Base-by-base conservation (phyloP, 1,140 invertebrate species). In the Metopolophium dirhodum region DNA sequence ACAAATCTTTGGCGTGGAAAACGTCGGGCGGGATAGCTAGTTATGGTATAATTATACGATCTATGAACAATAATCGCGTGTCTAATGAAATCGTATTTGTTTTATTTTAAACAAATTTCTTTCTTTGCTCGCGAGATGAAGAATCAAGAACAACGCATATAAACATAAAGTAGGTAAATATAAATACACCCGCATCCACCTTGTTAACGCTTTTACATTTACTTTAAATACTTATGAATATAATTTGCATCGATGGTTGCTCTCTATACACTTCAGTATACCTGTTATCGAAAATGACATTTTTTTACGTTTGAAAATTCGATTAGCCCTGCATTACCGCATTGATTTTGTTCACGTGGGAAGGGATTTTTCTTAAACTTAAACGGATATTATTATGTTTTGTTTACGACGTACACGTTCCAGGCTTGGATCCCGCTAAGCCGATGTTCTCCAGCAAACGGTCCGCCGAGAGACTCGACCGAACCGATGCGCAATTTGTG, bases 351-450 rank as follows among this genome's bases (percentile, higher is more conserved):
- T 61, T 8, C 57, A 11, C 11, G 30, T 6, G 30, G 61, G 14
- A 68, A 68, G 30, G 26, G 8, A 9, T 30, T 61, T 68, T 61
- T 68, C 11, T n/a, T 68, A n/a, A n/a, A 30, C 26, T 11, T 68
- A n/a, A n/a, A 30, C 26, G 3, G 11, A 30, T 61, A 11, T 61
- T 51, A 54, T 7, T 11, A 77, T 77, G 61, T 18, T n/a, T 77
- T n/a, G 7, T 77, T 77, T 77, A 7, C 3, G n/a, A 77, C 14
- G 30, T 77, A 77, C 61, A 77, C 61, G 61, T 49, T 49, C 30
- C 82, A 96, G 97, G 97, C 41, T 94, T 97, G 94, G 97, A 98
- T 95, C 97, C 97, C 1, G 97, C 97, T 0, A 96, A 96, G 3
- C 97, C 97, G 0, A 96, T 96, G 94, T 97, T 97, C 94, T 96